Conservation (phyloP, 2,113 vertebrate genomes). For the Tragelaphus strepsiceros region DNA sequence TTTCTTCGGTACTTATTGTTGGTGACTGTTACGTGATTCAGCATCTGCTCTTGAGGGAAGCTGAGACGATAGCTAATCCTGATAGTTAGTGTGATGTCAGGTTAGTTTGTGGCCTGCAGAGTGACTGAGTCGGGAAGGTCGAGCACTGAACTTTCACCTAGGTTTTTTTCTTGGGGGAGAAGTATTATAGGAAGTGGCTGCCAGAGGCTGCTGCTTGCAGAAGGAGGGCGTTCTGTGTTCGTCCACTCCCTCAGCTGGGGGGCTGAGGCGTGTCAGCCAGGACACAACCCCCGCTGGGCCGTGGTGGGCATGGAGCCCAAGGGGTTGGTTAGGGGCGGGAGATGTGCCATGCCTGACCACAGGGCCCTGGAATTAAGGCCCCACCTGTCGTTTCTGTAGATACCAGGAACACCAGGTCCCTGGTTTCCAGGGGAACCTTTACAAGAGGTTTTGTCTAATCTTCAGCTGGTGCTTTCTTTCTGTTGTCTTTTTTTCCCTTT, state of each 20-base stretch:
- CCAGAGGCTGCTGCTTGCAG: neutral
- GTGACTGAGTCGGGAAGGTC: neutral
- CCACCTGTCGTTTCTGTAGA: too few relatives aligned
- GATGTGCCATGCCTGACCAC: fast-evolving
- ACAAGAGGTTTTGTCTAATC: neutral
- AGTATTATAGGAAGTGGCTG: neutral
- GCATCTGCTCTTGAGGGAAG: neutral
- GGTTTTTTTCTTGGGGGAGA: neutral
- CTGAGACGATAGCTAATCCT: neutral
- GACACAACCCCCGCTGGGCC: neutral
- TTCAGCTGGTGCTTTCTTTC: neutral
- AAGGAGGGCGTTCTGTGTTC: neutral
- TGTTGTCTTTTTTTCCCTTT: neutral
- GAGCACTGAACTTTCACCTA: fast-evolving
- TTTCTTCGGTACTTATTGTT: neutral
- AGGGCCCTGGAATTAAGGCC: neutral
- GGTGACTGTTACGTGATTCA: neutral
- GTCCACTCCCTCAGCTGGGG: neutral
- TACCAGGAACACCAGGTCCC: neutral
- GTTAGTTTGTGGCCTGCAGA: too few relatives aligned
- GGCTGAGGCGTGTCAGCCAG: neutral
- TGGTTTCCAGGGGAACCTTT: neutral
- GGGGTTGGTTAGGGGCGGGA: neutral
- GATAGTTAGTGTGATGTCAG: fast-evolving
- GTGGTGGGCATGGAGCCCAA: neutral